Base-by-base conservation (phyloP, 2,113 vertebrate genomes). In the Phoxinus phoxinus region DNA sequence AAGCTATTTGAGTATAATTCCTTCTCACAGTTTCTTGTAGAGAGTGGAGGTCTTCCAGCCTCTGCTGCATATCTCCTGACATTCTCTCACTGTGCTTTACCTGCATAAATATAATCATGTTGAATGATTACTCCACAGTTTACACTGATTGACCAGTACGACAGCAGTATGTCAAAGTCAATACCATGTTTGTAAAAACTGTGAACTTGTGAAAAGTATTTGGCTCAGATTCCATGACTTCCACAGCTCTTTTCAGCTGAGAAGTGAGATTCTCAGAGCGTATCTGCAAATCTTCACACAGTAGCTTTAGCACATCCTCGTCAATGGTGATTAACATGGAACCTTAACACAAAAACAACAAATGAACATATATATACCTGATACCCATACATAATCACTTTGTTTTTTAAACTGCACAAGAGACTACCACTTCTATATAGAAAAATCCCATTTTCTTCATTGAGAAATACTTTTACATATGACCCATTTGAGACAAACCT, bases 141-240 rank as follows among this genome's bases (percentile, higher is more conserved):
- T n/a, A 61, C 35, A 27, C 9, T 61, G 9, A 80, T 27, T 25
- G 13, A 61, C 12, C 32, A 79, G 23, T 13, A 79, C 6, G 53
- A 79, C 27, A 79, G 56, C 32, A 56, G 30, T 56, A 2, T 80
- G 3, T 86, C 3, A 82, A 3, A 80, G 2, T 85, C 4, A 82
- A 8, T 92, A 97, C 96, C 95, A 86, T 89, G 30, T 92, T 84
- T 61, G 93, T 92, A 83, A 94, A 96, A 67, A 79, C 87, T 32
- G 93, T 90, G 23, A 96, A 91, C 32, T 91, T 72, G 0, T 89
- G 83, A 53, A 95, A 84, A 85, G 94, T 93, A 0, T 80, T 71
- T 4, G 88, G 93, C 58, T 95, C 89, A 1, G 37, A 79, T 41
- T 90, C 83, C 67, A 96, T 92, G 69, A 89, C 85, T 19, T 89